Evolutionary conservation across 2,888 invertebrate genomes (phyloP).

Genomic region (Pollenia amentaria): DNA sequence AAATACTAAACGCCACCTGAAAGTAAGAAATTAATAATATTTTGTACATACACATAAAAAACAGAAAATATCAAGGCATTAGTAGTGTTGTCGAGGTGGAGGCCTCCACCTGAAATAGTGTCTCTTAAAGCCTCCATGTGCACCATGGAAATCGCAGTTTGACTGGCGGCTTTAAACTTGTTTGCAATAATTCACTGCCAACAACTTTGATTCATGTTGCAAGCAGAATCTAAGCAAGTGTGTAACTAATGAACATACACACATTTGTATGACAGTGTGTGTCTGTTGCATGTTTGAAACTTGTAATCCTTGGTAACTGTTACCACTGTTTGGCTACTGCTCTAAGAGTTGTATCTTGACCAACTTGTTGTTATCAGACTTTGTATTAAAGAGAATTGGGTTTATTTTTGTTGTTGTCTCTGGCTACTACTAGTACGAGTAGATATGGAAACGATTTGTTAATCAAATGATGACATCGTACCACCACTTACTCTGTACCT

Average conservation of each 20-base stretch:
- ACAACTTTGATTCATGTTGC: conserved; percentile 76
- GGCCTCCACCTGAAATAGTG: conserved; percentile 28
- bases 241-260: conserved; percentile 2
- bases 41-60: not conserved
- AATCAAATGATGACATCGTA: conserved; percentile 81
- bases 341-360: conserved; percentile 37
- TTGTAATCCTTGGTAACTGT: conserved; percentile 71
- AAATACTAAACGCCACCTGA: conserved; percentile 32
- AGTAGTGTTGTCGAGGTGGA: conserved; percentile 2
- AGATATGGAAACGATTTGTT: conserved; percentile 80
- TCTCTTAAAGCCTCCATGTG: conserved; percentile 8
- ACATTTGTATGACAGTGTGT: not conserved
- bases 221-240: conserved; percentile 50
- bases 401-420: conserved; percentile 14
- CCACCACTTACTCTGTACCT: not conserved
- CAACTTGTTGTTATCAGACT: conserved; percentile 39
- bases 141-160: conserved; percentile 62
- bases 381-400: conserved; percentile 23
- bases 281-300: conserved; percentile 51
- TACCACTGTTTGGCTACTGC: conserved; percentile 52
- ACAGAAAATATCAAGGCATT: conserved; percentile 23
- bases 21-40: conserved; percentile 15
- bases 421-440: conserved; percentile 15
- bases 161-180: conserved; percentile 83
- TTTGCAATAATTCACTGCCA: conserved; percentile 84